Base-by-base conservation (phyloP, 2,888 invertebrate species). In the Netelia virgata region DNA sequence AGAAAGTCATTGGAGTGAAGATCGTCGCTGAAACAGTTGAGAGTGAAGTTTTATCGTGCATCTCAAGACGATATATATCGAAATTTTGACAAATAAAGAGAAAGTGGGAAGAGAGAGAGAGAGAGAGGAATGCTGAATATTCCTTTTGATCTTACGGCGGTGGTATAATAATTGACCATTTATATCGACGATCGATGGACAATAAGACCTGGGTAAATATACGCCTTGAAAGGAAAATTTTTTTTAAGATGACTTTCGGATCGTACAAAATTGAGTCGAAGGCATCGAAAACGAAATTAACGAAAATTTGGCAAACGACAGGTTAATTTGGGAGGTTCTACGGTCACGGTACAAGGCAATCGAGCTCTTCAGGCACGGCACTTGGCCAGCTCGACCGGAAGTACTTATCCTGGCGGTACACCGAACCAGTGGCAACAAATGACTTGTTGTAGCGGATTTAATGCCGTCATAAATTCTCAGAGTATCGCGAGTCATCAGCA, bases 201-300 rank as follows among this genome's bases (percentile, higher is more conserved):
- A 63, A 57, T 73, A 78, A 78, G 57, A 78, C 41, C 43, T 82
- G 82, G 82, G 78, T 82, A 73, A 82, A 64, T 82, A 72, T 47
- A 20, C 16, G 43, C 36, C 23, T n/a, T 18, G 23, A 23, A 23
- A 23, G 23, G 1, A 23, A 23, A 2, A 23, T 23, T 23, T 23
- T 23, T 23, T 23, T 2, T 1, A 23, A 23, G 1, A 43, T 43
- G 1, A 2, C 43, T 2, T 43, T 10, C 43, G 47, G 14, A 47
- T 3, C 14, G 47, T 47, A 6, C 3, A 47, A 47, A 47, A 47
- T 11, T 11, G 1, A 2, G 47, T 47, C 47, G 14, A 3, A 3
- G 6, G 3, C 6, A 6, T 47, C 14, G 9, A 10, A 47, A 28
- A 28, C 6, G 6, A 28, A 28, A 28, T 28, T 28, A 28, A 28